phyloP scores from a whole-genome alignment of 1,140 invertebrate species.

The Drosophila mojavensis region DNA sequence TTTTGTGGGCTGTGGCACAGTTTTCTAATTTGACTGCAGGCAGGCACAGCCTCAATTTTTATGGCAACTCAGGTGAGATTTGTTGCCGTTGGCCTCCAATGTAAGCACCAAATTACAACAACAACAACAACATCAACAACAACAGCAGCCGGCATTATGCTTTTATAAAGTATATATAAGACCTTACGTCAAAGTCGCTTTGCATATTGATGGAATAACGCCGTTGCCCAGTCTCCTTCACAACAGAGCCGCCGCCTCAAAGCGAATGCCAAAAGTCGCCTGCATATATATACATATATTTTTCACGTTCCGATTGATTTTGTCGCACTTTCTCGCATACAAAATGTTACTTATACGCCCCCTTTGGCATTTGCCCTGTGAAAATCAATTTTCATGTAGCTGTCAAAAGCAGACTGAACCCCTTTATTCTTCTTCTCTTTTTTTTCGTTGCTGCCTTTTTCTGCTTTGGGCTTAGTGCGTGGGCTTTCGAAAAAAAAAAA shows the following conservation, averaged over 20 bases:
- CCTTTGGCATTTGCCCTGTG: slow-evolving; percentile 38
- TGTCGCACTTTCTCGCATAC: slow-evolving; percentile 50
- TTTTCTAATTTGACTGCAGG: slow-evolving; percentile 70
- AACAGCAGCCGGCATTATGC: neutral
- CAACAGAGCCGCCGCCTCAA: slow-evolving; percentile 1
- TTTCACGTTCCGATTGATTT: slow-evolving; percentile 53
- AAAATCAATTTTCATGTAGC: slow-evolving; percentile 77
- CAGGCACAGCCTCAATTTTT: slow-evolving; percentile 56
- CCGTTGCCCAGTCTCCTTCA: neutral
- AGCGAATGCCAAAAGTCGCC: slow-evolving; percentile 24
- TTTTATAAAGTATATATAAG: slow-evolving; percentile 29
- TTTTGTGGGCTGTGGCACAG: slow-evolving; percentile 73
- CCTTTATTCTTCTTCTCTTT: slow-evolving; percentile 14
- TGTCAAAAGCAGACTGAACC: slow-evolving; percentile 67
- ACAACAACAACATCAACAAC: slow-evolving; percentile 30
- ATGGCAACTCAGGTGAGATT: slow-evolving; percentile 75
- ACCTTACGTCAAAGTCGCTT: slow-evolving; percentile 63
- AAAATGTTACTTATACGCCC: slow-evolving; percentile 70
- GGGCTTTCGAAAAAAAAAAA: slow-evolving; percentile 48
- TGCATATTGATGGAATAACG: slow-evolving; percentile 67
- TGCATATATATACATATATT: slow-evolving; percentile 1
- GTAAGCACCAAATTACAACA: slow-evolving; percentile 17
- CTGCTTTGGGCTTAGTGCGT: neutral
- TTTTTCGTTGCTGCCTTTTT: neutral
- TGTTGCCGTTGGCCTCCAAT: slow-evolving; percentile 47